Conservation (phyloP, 64 coral and sea anemone genomes). For the Acropora tenuis region DNA sequence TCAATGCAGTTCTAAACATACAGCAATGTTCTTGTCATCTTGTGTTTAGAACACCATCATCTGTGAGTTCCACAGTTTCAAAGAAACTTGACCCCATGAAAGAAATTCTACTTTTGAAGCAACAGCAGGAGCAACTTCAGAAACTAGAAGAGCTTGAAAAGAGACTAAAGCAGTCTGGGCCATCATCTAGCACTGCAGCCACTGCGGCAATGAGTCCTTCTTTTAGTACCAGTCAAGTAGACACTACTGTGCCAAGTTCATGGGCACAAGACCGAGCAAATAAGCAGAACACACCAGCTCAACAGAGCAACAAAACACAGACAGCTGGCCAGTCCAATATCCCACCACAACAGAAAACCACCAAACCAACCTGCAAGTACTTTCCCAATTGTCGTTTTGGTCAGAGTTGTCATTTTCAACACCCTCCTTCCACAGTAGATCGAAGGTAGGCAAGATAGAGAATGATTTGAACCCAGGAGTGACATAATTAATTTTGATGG, state of each 20-base stretch:
- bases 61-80: neutral
- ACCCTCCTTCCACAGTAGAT: constrained; percentile 73
- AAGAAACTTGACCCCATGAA: constrained; percentile 71
- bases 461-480: too few relatives aligned
- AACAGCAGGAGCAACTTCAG: constrained; percentile 78
- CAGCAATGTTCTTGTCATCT: neutral
- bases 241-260: neutral
- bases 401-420: constrained; percentile 71
- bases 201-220: neutral
- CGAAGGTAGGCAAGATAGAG: constrained; percentile 30
- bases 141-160: constrained; percentile 76
- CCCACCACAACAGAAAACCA: neutral
- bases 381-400: constrained; percentile 90
- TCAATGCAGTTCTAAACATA: too few relatives aligned
- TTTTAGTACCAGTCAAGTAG: neutral
- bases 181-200: neutral
- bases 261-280: neutral
- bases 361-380: constrained; percentile 59
- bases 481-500: too few relatives aligned
- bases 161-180: neutral
- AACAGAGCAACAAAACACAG: neutral
- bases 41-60: neutral
- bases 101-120: constrained; percentile 75
- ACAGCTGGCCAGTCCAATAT: neutral
- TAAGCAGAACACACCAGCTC: neutral